Percentiles rank a stretch among this genome's conserved stretches.
Conservation (phyloP, 2,113 vertebrate species). For the Ceuthmochares aereus region DNA sequence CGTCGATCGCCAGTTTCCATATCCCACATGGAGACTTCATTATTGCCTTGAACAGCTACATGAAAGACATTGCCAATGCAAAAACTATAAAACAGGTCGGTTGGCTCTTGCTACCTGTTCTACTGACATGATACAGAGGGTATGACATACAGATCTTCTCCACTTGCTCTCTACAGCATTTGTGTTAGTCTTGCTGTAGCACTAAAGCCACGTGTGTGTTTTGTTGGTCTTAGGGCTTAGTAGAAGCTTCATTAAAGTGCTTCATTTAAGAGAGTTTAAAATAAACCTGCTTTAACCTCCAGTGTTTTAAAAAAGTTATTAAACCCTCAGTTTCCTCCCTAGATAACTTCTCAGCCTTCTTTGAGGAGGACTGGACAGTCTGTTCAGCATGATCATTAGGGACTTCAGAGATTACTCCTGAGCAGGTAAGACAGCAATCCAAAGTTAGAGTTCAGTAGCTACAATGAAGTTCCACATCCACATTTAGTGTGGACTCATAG, state of each 20-base stretch:
- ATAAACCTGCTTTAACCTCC: background rate
- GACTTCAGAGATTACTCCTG: background rate
- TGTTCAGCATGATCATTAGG: background rate
- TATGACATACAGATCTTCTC: background rate
- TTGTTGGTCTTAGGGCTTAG: background rate
- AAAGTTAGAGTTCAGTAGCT: background rate
- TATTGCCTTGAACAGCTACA: conserved; percentile 95
- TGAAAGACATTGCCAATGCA: conserved; percentile 6
- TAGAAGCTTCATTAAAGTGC: background rate
- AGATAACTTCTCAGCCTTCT: background rate
- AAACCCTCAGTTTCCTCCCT: background rate
- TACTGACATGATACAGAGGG: background rate
- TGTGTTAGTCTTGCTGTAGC: background rate
- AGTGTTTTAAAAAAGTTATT: background rate
- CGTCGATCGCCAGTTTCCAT: conserved; percentile 97
- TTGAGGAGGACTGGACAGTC: background rate
- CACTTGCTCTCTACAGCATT: background rate
- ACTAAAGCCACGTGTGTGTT: background rate
- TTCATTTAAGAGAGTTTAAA: background rate
- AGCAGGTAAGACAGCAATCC: background rate
- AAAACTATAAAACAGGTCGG: background rate
- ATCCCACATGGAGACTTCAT: conserved; percentile 99
- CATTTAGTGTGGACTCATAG: background rate
- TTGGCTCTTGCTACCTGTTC: background rate
- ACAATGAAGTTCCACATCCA: background rate